Evolutionary conservation across 2,888 invertebrate genomes (phyloP), one percentile per base, ranked within the genome.

Genomic region (Trichogramma evanescens): DNA sequence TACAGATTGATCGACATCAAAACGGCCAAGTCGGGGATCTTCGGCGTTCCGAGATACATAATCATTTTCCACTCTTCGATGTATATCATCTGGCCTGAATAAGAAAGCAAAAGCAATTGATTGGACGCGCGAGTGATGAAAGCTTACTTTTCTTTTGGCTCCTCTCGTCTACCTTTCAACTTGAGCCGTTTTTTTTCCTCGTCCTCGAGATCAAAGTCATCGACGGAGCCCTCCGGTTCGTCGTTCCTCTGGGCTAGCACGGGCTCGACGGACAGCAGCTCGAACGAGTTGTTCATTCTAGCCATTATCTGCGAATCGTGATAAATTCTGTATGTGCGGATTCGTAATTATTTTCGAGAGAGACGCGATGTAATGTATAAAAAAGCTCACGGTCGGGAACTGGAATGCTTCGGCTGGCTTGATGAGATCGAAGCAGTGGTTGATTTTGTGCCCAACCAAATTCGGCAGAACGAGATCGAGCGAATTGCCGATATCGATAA

Each of bases 41-140:
- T 93, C 0, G 97, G 97, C 0, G 96, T 95, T 6, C 95, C 95
- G 56, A 98, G 81, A 75, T 95, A 98, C 87, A 97, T 92, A 81
- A 98, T 93, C 88, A 95, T 91, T 65, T 91, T 87, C 98, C 98
- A 98, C 74, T 95, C 94, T 68, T 93, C 92, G 95, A 98, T 95
- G 78, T 93, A 96, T 72, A 97, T 90, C 97, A 98, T 98, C 83
- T 97, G 97, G 69, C 97, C 97, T 91, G 76, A 40, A 6, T 75
- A 70, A 58, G 3, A 26, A 26, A 26, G 26, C 26, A 26, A 26
- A 45, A 8, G n/a, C n/a, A 3, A 9, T 9, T 9, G n/a, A 45
- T 13, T 13, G 13, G 13, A 13, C 7, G n/a, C 45, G n/a, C 8
- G 2, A 45, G 9, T 9, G n/a, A 45, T 45, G 45, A 50, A 50